Evolutionary conservation across 2,888 invertebrate species (phyloP), one percentile per base, ranked within the genome.

Genomic region (Orthonychiurus folsomi): DNA sequence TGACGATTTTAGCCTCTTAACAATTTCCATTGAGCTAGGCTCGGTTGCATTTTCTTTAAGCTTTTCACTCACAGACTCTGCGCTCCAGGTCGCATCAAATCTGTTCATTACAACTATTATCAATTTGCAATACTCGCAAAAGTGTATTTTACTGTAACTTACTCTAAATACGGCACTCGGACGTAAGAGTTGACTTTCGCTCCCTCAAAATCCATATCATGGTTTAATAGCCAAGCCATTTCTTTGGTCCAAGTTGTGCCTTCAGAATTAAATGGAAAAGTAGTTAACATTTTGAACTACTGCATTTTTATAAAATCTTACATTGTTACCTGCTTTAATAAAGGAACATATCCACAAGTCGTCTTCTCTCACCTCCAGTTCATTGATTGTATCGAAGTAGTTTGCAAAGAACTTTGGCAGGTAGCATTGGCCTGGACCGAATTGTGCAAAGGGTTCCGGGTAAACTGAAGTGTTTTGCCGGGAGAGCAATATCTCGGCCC

Each of bases 241-340:
- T 94, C 93, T 75, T 93, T 92, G 0, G 88, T 85, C 93, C 93
- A 94, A 0, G 93, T 93, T 23, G 93, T 93, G 15, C 89, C 88
- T 88, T 37, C 37, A 37, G n/a, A n/a, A n/a, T n/a, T n/a, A n/a
- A n/a, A n/a, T n/a, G n/a, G n/a, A n/a, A n/a, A n/a, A n/a, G n/a
- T n/a, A n/a, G n/a, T n/a, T n/a, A n/a, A n/a, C n/a, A n/a, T n/a
- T n/a, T n/a, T n/a, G n/a, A n/a, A n/a, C n/a, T n/a, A n/a, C n/a
- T n/a, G n/a, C n/a, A n/a, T n/a, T n/a, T n/a, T n/a, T n/a, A n/a
- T n/a, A n/a, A n/a, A n/a, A n/a, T n/a, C n/a, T n/a, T n/a, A n/a
- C 47, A 15, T 47, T 47, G 72, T 73, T 64, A 76, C 77, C 77
- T 62, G 76, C 75, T 68, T 77, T 78, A 0, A 76, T 76, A 58